Evolutionary conservation across 2,113 vertebrate genomes (phyloP).

Genomic region (Promerops cafer): DNA sequence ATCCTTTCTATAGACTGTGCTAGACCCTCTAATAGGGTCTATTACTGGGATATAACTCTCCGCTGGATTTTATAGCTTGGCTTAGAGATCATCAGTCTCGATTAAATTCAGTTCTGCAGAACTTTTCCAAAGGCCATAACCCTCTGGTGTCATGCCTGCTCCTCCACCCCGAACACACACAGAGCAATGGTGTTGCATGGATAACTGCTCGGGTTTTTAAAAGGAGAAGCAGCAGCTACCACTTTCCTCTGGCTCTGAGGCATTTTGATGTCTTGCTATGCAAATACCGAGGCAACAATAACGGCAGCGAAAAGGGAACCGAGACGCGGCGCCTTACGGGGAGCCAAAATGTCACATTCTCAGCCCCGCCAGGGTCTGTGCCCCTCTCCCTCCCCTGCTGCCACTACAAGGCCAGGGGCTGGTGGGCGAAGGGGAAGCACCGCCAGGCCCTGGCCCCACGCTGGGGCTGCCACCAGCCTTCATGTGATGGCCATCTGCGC

Average conservation of each 20-base stretch:
- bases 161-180: not conserved
- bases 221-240: not conserved
- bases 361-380: not conserved
- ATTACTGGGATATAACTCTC: conserved; percentile 1
- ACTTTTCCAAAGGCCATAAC: not conserved
- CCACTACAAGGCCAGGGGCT: not conserved
- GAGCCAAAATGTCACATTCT: conserved; percentile 46
- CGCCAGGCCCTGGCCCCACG: accelerated
- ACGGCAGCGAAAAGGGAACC: conserved; percentile 55
- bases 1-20: conserved; percentile 5
- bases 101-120: conserved; percentile 13
- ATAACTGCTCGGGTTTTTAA: not conserved
- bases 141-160: not conserved
- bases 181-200: not conserved
- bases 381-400: not conserved
- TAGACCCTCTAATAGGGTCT: conserved; percentile 17
- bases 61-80: not conserved
- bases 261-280: conserved; percentile 46
- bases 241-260: conserved; percentile 21
- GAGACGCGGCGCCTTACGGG: not conserved
- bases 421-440: not conserved
- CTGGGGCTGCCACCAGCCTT: not conserved
- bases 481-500: conserved; percentile 56
- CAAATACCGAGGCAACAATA: conserved; percentile 49
- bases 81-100: not conserved